These are phyloP conservation scores for Sternotherus odoratus DNA, from an alignment of 2,797 vertebrate species.

Conservation along the genomic window DNA sequence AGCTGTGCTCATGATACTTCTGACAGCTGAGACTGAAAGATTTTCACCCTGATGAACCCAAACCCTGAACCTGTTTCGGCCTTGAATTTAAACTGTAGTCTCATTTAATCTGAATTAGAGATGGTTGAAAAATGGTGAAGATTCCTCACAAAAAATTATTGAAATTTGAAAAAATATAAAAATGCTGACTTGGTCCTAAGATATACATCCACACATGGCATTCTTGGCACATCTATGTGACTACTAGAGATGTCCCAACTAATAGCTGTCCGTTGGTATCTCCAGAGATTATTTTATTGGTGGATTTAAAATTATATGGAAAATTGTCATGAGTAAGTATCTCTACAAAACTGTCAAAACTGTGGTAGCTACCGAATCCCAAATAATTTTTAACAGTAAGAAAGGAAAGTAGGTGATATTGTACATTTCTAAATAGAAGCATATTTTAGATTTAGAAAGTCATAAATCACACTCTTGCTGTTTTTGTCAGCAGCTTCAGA, in stretches of 20 bases:
- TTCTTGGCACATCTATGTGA: conserved; percentile 6
- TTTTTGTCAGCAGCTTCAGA: background rate
- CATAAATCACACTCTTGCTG: background rate
- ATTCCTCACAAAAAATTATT: background rate
- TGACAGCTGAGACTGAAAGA: background rate
- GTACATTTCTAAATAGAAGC: background rate
- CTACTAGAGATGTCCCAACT: conserved; percentile 14
- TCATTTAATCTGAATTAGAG: background rate
- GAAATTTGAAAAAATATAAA: background rate
- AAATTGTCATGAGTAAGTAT: conserved; percentile 41
- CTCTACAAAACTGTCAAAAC: conserved; percentile 42
- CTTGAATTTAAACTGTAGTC: background rate
- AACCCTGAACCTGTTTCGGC: background rate
- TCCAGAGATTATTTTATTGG: conserved; percentile 23
- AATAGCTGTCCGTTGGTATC: background rate
- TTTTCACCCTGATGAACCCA: background rate
- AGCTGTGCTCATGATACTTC: background rate
- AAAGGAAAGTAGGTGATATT: background rate
- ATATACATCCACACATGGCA: conserved; percentile 34
- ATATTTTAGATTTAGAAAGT: background rate
- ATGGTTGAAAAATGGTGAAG: background rate
- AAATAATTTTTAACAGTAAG: background rate
- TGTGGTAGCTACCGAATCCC: background rate
- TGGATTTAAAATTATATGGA: conserved; percentile 45
- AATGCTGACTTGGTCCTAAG: background rate